These are phyloP conservation scores for Dufourea novaeangliae DNA, from an alignment of 1,140 invertebrate genomes.

Conservation along the genomic window DNA sequence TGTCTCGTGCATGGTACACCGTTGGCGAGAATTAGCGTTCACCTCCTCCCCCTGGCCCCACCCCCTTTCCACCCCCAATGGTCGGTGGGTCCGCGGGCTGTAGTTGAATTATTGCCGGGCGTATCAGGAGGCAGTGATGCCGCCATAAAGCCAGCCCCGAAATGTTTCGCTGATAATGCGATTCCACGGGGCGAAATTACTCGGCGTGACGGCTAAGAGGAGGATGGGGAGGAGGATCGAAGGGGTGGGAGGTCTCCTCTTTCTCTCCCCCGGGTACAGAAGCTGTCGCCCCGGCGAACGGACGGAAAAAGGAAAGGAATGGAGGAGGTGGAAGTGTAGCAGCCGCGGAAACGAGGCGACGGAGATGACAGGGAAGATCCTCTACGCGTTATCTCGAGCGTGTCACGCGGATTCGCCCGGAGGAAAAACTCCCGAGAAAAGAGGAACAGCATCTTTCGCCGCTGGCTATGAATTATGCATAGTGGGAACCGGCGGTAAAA, in stretches of 20 bases:
- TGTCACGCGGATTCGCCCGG: conserved; percentile 46
- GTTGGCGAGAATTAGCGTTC: conserved; percentile 61
- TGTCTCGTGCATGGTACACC: conserved; percentile 54
- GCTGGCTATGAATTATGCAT: conserved; percentile 58
- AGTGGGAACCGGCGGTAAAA: conserved; percentile 41
- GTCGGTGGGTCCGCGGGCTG: too few species aligned
- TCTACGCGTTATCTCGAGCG: conserved; percentile 57
- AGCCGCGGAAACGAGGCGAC: neutral
- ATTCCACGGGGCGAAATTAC: conserved; percentile 59
- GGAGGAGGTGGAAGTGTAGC: neutral
- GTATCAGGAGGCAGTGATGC: conserved; percentile 37
- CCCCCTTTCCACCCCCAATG: too few species aligned
- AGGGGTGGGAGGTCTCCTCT: too few species aligned
- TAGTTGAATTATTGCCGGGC: conserved; percentile 62
- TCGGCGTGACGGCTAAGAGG: conserved; percentile 36
- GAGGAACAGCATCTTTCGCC: conserved; percentile 24
- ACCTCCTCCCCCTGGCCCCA: conserved; percentile 26
- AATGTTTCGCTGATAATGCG: conserved; percentile 69
- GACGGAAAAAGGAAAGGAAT: neutral
- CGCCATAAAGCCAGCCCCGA: conserved; percentile 40
- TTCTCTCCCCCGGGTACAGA: too few species aligned
- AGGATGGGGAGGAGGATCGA: too few species aligned
- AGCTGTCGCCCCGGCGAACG: too few species aligned
- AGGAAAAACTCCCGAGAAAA: conserved; percentile 33
- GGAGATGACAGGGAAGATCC: conserved; percentile 21